These are phyloP conservation scores for Drosophila tanythrix DNA, from an alignment of 2,888 invertebrate species.

Conservation along the genomic window DNA sequence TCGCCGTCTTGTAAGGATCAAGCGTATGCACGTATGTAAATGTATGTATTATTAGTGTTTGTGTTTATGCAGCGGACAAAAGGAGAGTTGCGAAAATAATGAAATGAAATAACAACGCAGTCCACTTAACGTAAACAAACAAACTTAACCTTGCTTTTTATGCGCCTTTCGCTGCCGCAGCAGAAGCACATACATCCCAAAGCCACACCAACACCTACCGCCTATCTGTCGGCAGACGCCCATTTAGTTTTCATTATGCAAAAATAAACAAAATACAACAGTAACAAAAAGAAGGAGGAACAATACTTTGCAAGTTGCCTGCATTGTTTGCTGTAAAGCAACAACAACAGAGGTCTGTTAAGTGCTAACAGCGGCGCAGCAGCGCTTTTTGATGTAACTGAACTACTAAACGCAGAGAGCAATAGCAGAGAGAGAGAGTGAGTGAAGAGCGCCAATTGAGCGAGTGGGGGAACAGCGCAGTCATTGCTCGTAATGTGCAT, in stretches of 20 bases:
- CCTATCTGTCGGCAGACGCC: conserved; percentile 17
- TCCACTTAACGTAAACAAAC: conserved; percentile 51
- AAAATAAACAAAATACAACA: conserved; percentile 31
- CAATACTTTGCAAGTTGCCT: conserved; percentile 40
- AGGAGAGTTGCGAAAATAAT: conserved; percentile 1
- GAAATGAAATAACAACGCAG: conserved; percentile 34
- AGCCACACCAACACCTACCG: conserved; percentile 1
- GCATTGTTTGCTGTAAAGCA: conserved; percentile 41
- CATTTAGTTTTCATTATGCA: conserved; percentile 42
- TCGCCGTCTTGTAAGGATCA: no score
- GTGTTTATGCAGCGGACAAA: neutral
- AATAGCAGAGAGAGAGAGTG: conserved; percentile 8
- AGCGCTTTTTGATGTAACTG: conserved; percentile 43
- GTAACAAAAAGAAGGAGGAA: conserved; percentile 19
- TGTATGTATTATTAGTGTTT: neutral
- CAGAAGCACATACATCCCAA: neutral
- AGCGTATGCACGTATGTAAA: neutral
- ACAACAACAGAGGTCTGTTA: conserved; percentile 46
- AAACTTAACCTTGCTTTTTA: conserved; percentile 25
- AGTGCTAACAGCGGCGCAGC: conserved; percentile 59
- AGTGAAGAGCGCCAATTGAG: conserved; percentile 34
- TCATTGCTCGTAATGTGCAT: conserved; percentile 48
- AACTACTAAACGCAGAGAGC: conserved; percentile 30
- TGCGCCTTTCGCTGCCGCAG: conserved; percentile 40
- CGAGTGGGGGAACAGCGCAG: conserved; percentile 52